Evolutionary conservation across 2,113 vertebrate species (phyloP).

Genomic region (Ramphastos sulfuratus): DNA sequence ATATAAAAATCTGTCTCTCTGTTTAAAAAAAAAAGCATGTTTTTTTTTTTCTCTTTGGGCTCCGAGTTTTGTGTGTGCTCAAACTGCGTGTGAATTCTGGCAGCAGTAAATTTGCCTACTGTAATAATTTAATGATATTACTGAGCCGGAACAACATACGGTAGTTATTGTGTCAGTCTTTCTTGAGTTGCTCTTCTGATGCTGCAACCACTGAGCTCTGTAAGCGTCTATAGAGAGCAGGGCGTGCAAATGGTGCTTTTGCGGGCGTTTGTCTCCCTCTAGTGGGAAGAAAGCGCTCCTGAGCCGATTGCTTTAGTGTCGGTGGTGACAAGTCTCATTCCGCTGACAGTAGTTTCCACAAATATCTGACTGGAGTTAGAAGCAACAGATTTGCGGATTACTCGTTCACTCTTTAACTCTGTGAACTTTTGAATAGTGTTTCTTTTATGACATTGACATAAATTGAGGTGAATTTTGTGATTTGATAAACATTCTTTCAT

Average conservation of each 20-base stretch:
- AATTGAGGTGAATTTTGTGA: background rate
- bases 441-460: background rate
- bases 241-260: background rate
- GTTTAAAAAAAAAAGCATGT: background rate
- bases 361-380: background rate
- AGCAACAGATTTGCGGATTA: background rate
- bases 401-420: background rate
- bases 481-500: background rate
- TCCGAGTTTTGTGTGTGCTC: background rate
- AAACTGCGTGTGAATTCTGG: background rate
- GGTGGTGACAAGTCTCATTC: background rate
- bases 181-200: background rate
- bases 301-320: background rate
- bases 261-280: conserved; percentile 59
- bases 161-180: background rate
- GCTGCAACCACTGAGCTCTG: background rate
- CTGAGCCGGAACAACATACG: background rate
- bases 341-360: background rate
- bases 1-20: background rate
- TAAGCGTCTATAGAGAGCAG: background rate
- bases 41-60: background rate
- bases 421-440: background rate
- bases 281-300: conserved; percentile 5
- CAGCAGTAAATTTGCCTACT: background rate
- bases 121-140: background rate